Conservation (phyloP, 2,888 invertebrate species). For the Sphinx pinastri region DNA sequence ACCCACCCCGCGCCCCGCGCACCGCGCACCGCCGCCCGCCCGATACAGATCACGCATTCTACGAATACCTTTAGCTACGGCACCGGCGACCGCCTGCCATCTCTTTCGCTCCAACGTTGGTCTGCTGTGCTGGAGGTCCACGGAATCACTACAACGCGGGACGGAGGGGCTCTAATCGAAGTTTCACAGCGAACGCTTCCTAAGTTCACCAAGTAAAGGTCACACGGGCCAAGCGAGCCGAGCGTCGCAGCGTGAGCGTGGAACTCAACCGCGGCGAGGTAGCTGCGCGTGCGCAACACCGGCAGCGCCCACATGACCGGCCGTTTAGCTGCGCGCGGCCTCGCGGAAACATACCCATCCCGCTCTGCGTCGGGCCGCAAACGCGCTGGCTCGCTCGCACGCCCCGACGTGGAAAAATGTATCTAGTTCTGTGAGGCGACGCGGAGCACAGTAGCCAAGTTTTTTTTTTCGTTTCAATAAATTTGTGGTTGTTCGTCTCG, state of each 20-base stretch:
- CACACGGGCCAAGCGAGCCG: slow-evolving; percentile 79
- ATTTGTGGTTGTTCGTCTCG: slow-evolving; percentile 82
- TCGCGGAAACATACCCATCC: slow-evolving; percentile 56
- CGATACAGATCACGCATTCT: slow-evolving; percentile 85
- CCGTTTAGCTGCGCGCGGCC: slow-evolving; percentile 71
- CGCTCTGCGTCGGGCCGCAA: slow-evolving; percentile 50
- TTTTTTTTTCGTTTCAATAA: slow-evolving; percentile 83
- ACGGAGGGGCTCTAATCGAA: slow-evolving; percentile 77
- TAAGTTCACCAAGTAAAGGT: slow-evolving; percentile 83
- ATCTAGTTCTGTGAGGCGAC: slow-evolving; percentile 83
- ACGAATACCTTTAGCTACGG: slow-evolving; percentile 81
- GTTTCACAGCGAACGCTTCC: slow-evolving; percentile 81
- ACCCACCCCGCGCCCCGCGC: slow-evolving; percentile 76
- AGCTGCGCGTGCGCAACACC: slow-evolving; percentile 82
- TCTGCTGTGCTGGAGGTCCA: slow-evolving; percentile 65
- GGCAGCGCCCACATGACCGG: slow-evolving; percentile 82
- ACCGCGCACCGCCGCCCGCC: slow-evolving; percentile 67
- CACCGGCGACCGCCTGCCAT: slow-evolving; percentile 71
- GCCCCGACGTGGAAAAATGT: slow-evolving; percentile 80
- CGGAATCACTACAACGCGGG: slow-evolving; percentile 64
- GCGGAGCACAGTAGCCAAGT: slow-evolving; percentile 81
- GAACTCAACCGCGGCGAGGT: slow-evolving; percentile 77
- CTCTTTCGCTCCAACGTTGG: slow-evolving; percentile 74
- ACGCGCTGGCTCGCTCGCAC: slow-evolving; percentile 56
- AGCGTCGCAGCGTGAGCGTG: slow-evolving; percentile 78